phyloP scores from a whole-genome alignment of 2,113 vertebrate genomes.

The Zosterops pallidus region DNA sequence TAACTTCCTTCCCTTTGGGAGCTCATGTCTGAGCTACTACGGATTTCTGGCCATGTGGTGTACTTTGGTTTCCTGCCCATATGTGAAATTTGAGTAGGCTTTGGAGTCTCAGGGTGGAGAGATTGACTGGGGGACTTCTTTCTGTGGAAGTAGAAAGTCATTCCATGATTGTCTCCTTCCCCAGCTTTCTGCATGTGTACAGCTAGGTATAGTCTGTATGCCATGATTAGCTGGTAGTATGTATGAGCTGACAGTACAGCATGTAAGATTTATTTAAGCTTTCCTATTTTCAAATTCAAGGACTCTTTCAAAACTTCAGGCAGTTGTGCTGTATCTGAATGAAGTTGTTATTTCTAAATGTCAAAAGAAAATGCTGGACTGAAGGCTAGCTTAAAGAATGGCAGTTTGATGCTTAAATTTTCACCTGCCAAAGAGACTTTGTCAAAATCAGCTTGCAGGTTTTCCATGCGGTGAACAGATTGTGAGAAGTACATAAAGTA shows the following conservation, averaged over 20 bases:
- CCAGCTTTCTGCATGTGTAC: not conserved
- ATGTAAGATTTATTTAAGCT: not conserved
- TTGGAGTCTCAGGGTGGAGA: not conserved
- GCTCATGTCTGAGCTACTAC: not conserved
- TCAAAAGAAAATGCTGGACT: not conserved
- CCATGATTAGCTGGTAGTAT: not conserved
- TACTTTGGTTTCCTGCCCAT: not conserved
- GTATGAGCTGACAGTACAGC: not conserved
- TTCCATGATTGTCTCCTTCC: not conserved
- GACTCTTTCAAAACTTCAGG: not conserved
- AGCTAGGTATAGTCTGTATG: not conserved
- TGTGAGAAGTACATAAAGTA: not conserved
- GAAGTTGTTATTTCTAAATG: not conserved
- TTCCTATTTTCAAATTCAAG: not conserved
- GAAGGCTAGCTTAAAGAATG: not conserved
- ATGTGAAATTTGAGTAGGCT: not conserved
- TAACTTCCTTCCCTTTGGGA: conserved; percentile 45
- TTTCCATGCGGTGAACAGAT: not conserved
- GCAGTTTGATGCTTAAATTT: not conserved
- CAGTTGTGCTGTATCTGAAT: not conserved
- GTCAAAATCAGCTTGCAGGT: not conserved
- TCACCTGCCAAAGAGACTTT: not conserved
- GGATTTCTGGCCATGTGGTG: not conserved
- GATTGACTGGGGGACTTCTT: not conserved
- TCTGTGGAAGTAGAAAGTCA: not conserved